A percentile compares a stretch with the other conserved stretches of the same genome.
Conservation (phyloP, 2,888 invertebrate genomes). For the Alloscopus bannaensis region DNA sequence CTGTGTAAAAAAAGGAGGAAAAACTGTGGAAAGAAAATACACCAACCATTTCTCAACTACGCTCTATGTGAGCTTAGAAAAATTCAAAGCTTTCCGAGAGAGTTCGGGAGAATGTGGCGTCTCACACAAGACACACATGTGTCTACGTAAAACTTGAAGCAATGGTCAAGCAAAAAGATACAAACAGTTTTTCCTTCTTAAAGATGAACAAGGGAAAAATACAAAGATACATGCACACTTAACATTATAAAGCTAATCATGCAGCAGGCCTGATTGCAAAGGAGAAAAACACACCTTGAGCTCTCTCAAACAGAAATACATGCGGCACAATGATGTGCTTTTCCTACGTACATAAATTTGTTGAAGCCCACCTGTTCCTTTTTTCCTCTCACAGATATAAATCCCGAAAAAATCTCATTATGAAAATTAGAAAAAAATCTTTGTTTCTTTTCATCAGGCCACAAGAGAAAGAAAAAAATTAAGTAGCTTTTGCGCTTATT, state of each 20-base stretch:
- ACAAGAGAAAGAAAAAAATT: slow-evolving; percentile 3
- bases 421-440: slow-evolving; percentile 59
- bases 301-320: neutral
- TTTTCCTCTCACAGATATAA: slow-evolving; percentile 43
- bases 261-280: slow-evolving; percentile 13
- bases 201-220: too few species aligned
- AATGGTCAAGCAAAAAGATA: slow-evolving; percentile 24
- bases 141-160: too few species aligned
- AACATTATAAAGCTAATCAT: slow-evolving; percentile 21
- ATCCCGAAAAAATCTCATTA: slow-evolving; percentile 64
- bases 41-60: too few species aligned
- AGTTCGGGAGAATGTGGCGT: too few species aligned
- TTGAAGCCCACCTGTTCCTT: slow-evolving; percentile 57
- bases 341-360: neutral
- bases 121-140: too few species aligned
- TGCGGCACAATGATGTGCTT: slow-evolving; percentile 1
- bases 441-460: slow-evolving; percentile 51
- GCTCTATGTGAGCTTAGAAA: too few species aligned
- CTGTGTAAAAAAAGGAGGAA: too few species aligned
- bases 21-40: too few species aligned
- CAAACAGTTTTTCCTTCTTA: slow-evolving; percentile 1
- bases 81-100: too few species aligned
- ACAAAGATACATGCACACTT: too few species aligned
- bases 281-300: slow-evolving; percentile 25
- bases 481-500: slow-evolving; percentile 8